Evolutionary conservation across 1,140 invertebrate genomes (phyloP).

Genomic region (Neodiprion fabricii): DNA sequence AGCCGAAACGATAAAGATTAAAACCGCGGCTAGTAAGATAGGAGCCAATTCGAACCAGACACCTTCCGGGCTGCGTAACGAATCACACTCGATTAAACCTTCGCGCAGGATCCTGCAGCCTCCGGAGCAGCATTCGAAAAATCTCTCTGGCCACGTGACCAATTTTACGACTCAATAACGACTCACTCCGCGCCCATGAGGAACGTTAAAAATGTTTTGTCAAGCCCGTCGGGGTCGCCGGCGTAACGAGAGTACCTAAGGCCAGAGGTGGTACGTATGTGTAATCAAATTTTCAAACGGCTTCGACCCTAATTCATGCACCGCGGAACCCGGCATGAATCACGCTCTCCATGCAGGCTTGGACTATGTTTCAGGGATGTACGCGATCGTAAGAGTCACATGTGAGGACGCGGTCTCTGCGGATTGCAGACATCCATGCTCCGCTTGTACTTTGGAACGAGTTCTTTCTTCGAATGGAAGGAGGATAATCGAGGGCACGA

Average conservation of each 20-base stretch:
- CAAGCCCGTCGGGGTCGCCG: conserved; percentile 23
- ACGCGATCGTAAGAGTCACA: too few species aligned
- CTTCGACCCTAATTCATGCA: too few species aligned
- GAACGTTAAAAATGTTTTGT: conserved; percentile 37
- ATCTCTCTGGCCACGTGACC: conserved; percentile 44
- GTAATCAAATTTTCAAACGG: conserved; percentile 22
- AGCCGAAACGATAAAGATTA: not conserved
- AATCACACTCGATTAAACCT: not conserved
- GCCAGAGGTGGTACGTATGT: not conserved
- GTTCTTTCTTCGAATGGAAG: too few species aligned
- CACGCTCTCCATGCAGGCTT: too few species aligned
- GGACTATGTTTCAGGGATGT: too few species aligned
- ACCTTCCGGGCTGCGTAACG: not conserved
- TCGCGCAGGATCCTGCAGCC: too few species aligned
- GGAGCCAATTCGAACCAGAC: not conserved
- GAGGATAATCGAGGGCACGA: too few species aligned
- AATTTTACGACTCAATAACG: conserved; percentile 42
- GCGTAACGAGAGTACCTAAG: conserved; percentile 32
- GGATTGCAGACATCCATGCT: too few species aligned
- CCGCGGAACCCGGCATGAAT: too few species aligned
- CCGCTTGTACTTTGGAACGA: too few species aligned
- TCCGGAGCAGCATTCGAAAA: conserved; percentile 26
- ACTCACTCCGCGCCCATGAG: conserved; percentile 26
- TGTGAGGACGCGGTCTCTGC: too few species aligned
- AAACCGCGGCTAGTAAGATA: not conserved